Evolutionary conservation across 1,140 invertebrate genomes (phyloP), one percentile per base, ranked within the genome.

Genomic region (Gonatopus flavifemur): DNA sequence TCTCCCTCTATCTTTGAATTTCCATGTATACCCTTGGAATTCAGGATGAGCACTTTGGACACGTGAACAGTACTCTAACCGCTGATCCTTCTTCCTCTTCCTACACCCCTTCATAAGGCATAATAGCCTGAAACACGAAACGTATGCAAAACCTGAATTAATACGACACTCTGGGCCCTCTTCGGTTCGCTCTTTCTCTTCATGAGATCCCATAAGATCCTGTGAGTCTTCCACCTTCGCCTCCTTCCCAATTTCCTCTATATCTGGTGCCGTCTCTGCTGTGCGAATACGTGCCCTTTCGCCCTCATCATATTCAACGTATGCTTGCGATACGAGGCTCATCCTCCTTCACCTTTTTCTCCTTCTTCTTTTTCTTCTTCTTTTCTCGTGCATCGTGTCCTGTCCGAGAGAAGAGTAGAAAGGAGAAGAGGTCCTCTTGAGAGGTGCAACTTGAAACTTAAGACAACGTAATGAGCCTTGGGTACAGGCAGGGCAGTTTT

Each of bases 391-490:
- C n/a, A n/a, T n/a, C n/a, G n/a, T n/a, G n/a, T 52, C 33, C 43
- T 50, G 43, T 47, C 39, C 36, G 25, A 55, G 38, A n/a, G n/a
- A n/a, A n/a, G n/a, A n/a, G n/a, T n/a, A n/a, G n/a, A n/a, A n/a
- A n/a, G n/a, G n/a, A n/a, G n/a, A n/a, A n/a, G n/a, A 55, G 59
- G 10, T 45, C 38, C 49, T 40, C 55, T n/a, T n/a, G n/a, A n/a
- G n/a, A n/a, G n/a, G 52, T 55, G 45, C 44, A 53, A 55, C 56
- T 57, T 61, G 64, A 67, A 65, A 69, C 63, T 52, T 56, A 55
- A 68, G 63, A 69, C 65, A 65, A 59, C 64, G 57, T 67, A 67
- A 67, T 66, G 61, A 63, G 54, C 45, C n/a, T n/a, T n/a, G n/a
- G n/a, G n/a, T n/a, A n/a, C n/a, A n/a, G n/a, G n/a, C n/a, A n/a